Base-by-base conservation (phyloP, 2,888 invertebrate genomes). In the Tethea ocularis region DNA sequence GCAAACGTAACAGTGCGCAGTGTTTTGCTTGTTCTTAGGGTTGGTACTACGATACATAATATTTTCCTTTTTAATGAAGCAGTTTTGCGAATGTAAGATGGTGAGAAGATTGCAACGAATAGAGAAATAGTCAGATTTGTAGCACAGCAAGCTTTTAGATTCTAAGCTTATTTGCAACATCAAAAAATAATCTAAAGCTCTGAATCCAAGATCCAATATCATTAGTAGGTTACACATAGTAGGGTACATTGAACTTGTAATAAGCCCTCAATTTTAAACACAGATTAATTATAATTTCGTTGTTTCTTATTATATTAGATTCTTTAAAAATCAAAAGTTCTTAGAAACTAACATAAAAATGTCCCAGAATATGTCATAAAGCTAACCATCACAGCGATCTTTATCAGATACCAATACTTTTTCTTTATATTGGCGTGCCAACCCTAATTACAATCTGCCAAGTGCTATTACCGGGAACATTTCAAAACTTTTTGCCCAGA, bases 401-500 rank as follows among this genome's bases (percentile, higher is more conserved):
- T 33, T 13, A 13, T 29, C 17, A 23, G 38, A 3, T 51, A 10
- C 52, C 57, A 57, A 22, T 56, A 26, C 20, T 26, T 46, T 52
- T 10, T 24, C 29, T 10, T 51, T 20, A 38, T 23, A 20, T 60
- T 54, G 58, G 38, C 10, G 20, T 60, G 62, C 24, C 66, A 74
- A 55, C 74, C 74, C 68, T 72, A 67, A 62, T 58, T 46, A 58
- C 36, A 22, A 46, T 58, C 20, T 55, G 57, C 38, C 57, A 63
- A 38, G 55, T 57, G 60, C 58, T 52, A 58, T 58, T 60, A 33
- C 33, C 17, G 13, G 26, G 26, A 26, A 54, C 46, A 61, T 75
- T 75, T 71, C 66, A 64, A 73, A 74, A 71, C 64, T 76, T 77
- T 82, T 82, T 80, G 61, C 67, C 51, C 57, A 62, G 69, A 69